phyloP scores from a whole-genome alignment of 1,140 invertebrate genomes.

The Trinorchestia longiramus region DNA sequence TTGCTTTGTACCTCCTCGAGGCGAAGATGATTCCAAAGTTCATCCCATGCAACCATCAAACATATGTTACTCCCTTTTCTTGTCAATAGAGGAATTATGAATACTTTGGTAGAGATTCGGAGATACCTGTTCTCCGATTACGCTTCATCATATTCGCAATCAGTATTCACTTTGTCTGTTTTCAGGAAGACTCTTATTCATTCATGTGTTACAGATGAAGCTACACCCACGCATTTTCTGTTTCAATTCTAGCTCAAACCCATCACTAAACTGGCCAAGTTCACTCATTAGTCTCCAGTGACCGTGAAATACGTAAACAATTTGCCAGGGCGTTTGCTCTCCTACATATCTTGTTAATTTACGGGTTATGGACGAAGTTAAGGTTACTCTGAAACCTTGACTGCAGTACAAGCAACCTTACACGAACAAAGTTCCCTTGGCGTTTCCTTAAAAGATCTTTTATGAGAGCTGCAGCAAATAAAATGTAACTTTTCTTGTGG shows the following conservation, averaged over 20 bases:
- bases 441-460: not conserved
- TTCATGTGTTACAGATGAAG: conserved; percentile 50
- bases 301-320: conserved; percentile 54
- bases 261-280: conserved; percentile 47
- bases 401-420: not conserved
- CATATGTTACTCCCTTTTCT: not conserved
- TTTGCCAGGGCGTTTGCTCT: conserved; percentile 51
- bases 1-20: not conserved
- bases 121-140: not conserved
- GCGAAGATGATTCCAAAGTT: not conserved
- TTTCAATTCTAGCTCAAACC: conserved; percentile 8
- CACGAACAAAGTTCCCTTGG: not conserved
- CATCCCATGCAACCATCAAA: not conserved
- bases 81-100: not conserved
- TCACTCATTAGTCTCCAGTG: conserved; percentile 46
- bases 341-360: conserved; percentile 40
- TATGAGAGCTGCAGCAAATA: not conserved
- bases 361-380: conserved; percentile 38
- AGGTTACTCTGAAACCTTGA: conserved; percentile 49
- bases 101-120: not conserved
- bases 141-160: not conserved
- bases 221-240: conserved; percentile 51
- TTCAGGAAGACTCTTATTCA: conserved; percentile 31
- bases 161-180: not conserved
- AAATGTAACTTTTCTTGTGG: not conserved